Evolutionary conservation across 2,797 vertebrate genomes (phyloP).

Genomic region (Pterois miles): DNA sequence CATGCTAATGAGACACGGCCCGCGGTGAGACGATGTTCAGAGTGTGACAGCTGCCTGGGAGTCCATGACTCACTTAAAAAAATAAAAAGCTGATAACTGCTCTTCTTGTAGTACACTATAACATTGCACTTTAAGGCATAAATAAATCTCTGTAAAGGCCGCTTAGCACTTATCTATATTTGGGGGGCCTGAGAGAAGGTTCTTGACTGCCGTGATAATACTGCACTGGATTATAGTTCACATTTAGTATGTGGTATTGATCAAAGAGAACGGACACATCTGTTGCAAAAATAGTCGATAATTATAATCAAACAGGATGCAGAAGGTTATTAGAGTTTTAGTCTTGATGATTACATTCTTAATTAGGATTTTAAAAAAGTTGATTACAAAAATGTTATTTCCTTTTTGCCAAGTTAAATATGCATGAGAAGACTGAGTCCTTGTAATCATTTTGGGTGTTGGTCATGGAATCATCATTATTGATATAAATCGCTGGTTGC

Average conservation of each 20-base stretch:
- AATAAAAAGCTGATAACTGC: constrained; percentile 5
- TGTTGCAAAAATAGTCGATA: background rate
- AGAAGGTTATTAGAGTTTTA: background rate
- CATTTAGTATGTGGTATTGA: constrained; percentile 2
- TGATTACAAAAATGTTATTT: too few relatives aligned
- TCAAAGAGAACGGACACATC: constrained; percentile 4
- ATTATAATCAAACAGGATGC: background rate
- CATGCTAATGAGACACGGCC: constrained; percentile 56
- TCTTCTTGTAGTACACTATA: background rate
- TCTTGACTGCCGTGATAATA: constrained; percentile 5
- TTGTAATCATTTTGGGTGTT: background rate
- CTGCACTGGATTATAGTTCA: background rate
- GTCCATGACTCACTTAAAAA: constrained; percentile 22
- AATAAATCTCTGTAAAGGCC: background rate
- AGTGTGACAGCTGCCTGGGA: constrained; percentile 42
- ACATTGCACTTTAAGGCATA: background rate
- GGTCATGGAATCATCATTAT: background rate
- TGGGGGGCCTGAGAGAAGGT: background rate
- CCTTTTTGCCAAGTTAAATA: background rate
- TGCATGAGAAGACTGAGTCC: background rate
- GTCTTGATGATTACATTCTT: background rate
- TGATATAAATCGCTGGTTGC: background rate
- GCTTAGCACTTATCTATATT: background rate
- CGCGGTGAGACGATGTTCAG: constrained; percentile 18
- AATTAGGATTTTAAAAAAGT: background rate